These are phyloP conservation scores for Deilephila porcellus DNA, from an alignment of 2,888 invertebrate genomes.

Conservation along the genomic window DNA sequence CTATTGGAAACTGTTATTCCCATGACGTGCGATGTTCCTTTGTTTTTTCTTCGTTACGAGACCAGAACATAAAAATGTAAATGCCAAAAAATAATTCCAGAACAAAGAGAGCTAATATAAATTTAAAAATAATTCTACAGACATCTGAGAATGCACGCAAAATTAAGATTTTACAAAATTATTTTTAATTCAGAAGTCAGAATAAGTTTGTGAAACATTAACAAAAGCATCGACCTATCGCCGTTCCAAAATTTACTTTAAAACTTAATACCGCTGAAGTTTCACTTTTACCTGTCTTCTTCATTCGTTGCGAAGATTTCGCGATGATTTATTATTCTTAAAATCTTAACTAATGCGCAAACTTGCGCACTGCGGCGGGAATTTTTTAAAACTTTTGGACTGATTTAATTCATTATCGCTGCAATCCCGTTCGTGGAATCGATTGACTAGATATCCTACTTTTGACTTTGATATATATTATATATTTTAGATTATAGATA, in stretches of 20 bases:
- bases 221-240: background rate
- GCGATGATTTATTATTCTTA: slow-evolving; percentile 12
- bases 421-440: background rate
- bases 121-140: no score
- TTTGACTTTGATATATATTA: background rate
- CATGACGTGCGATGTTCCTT: background rate
- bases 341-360: slow-evolving; percentile 18
- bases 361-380: background rate
- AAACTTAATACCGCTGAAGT: slow-evolving; percentile 6
- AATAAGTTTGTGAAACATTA: background rate
- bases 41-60: background rate
- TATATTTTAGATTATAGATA: background rate
- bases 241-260: background rate
- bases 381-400: slow-evolving; percentile 8
- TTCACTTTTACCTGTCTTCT: background rate
- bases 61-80: background rate
- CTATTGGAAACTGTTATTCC: slow-evolving; percentile 21
- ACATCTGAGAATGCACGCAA: no score
- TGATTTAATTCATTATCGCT: background rate
- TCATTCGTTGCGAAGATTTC: background rate
- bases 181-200: no score
- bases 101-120: background rate
- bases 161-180: no score
- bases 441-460: no score
- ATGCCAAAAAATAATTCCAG: background rate